Evolutionary conservation across 1,140 invertebrate genomes (phyloP).

Genomic region (Antheraea pernyi): DNA sequence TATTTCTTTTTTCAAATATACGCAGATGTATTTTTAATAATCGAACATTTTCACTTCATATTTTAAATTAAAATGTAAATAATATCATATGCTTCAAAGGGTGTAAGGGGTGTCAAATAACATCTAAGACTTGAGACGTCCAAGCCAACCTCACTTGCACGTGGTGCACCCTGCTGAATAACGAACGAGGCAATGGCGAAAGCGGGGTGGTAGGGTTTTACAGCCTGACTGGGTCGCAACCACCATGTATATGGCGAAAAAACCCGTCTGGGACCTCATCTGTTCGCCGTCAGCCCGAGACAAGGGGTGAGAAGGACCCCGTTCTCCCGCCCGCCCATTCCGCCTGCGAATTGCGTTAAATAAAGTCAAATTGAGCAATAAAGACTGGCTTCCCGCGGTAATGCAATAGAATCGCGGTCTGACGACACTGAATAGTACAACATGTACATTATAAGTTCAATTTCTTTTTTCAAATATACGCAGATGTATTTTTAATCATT

Average conservation of each 20-base stretch:
- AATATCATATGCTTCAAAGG: too few species aligned
- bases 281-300: constrained; percentile 62
- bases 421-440: constrained; percentile 12
- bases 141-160: too few species aligned
- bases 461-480: neutral
- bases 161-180: too few species aligned
- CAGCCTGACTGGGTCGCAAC: too few species aligned
- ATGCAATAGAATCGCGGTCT: constrained; percentile 62
- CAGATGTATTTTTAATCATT: neutral
- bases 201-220: too few species aligned
- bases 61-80: neutral
- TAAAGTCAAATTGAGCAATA: constrained; percentile 80
- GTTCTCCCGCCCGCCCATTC: constrained; percentile 26
- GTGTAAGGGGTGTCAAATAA: too few species aligned
- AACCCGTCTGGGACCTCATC: constrained; percentile 72
- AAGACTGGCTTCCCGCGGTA: constrained; percentile 66
- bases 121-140: too few species aligned
- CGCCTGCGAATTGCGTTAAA: constrained; percentile 72
- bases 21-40: neutral
- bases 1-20: neutral
- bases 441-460: neutral
- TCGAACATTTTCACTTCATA: neutral
- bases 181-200: too few species aligned
- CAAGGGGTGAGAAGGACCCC: constrained; percentile 28
- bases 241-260: too few species aligned